phyloP scores from a whole-genome alignment of 2,888 invertebrate species.

The Hofmannophila pseudospretella region DNA sequence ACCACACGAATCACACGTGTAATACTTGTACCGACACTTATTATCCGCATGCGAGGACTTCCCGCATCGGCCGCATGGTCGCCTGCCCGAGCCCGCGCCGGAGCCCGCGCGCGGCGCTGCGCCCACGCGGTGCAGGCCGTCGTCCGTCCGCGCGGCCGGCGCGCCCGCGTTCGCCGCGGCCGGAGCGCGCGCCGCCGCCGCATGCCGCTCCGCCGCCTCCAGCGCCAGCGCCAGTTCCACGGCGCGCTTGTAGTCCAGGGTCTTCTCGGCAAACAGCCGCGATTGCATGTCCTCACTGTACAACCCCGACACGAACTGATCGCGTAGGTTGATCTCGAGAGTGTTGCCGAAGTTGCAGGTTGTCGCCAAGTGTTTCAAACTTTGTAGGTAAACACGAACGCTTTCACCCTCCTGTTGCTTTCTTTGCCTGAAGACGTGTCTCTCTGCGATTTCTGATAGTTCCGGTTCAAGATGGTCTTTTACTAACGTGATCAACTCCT shows the following conservation, averaged over 20 bases:
- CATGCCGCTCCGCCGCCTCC: too few relatives aligned
- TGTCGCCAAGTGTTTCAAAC: constrained; percentile 14
- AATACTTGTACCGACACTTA: too few relatives aligned
- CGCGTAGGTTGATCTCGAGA: constrained; percentile 17
- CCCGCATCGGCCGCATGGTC: constrained; percentile 6
- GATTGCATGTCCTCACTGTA: constrained; percentile 20
- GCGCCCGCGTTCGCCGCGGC: too few relatives aligned
- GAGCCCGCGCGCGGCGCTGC: not conserved
- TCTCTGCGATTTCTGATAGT: constrained; percentile 15
- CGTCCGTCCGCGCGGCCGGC: too few relatives aligned
- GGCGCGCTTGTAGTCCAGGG: constrained; percentile 19
- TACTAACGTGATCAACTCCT: constrained; percentile 4
- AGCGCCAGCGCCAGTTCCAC: constrained; percentile 24
- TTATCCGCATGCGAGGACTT: too few relatives aligned
- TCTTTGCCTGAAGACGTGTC: constrained; percentile 12
- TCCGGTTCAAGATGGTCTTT: constrained; percentile 13
- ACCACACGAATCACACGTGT: constrained; percentile 7
- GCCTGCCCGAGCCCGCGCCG: constrained; percentile 1
- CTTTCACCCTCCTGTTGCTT: constrained; percentile 10
- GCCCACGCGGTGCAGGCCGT: too few relatives aligned
- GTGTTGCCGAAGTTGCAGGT: constrained; percentile 19
- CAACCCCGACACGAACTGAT: constrained; percentile 22
- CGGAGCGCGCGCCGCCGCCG: too few relatives aligned
- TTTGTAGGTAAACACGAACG: constrained; percentile 13
- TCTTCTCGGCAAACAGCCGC: constrained; percentile 22